These are phyloP conservation scores for Pygocentrus nattereri DNA, from an alignment of 2,797 vertebrate genomes.

Conservation along the genomic window DNA sequence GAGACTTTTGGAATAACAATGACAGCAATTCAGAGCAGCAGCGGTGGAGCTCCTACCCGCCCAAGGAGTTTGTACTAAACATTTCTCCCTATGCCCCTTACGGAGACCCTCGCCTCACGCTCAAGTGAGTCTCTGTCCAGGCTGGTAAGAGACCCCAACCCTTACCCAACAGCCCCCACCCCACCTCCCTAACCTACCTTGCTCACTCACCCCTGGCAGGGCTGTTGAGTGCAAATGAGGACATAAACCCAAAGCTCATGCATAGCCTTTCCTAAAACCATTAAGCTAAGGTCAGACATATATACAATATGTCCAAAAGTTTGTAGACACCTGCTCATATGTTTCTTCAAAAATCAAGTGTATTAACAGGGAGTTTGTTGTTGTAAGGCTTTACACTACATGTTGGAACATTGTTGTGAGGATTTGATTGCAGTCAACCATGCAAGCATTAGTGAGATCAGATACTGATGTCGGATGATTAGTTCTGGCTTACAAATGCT, in stretches of 20 bases:
- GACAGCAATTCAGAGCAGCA: slow-evolving; percentile 99
- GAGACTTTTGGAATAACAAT: slow-evolving; percentile 99
- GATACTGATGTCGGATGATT: too few relatives aligned
- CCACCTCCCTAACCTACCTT: neutral
- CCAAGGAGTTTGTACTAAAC: slow-evolving; percentile 99
- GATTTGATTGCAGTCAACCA: too few relatives aligned
- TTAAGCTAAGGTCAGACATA: neutral
- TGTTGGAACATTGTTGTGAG: too few relatives aligned
- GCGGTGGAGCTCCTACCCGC: slow-evolving; percentile 99
- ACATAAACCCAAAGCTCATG: neutral
- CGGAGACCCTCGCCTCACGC: slow-evolving; percentile 98
- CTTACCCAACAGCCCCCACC: slow-evolving; percentile 72
- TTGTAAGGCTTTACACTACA: too few relatives aligned
- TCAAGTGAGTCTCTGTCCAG: slow-evolving; percentile 99
- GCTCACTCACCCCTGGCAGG: slow-evolving; percentile 46
- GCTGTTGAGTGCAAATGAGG: slow-evolving; percentile 51
- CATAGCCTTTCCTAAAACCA: neutral
- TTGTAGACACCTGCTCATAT: neutral
- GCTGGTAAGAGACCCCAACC: slow-evolving; percentile 82
- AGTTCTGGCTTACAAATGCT: too few relatives aligned
- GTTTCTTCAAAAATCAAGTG: neutral
- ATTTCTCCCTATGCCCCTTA: slow-evolving; percentile 99
- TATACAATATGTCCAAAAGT: neutral
- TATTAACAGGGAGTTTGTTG: too few relatives aligned
- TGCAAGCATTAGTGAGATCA: too few relatives aligned